Conservation (phyloP, 2,797 vertebrate genomes). For the Cossypha polioptera region DNA sequence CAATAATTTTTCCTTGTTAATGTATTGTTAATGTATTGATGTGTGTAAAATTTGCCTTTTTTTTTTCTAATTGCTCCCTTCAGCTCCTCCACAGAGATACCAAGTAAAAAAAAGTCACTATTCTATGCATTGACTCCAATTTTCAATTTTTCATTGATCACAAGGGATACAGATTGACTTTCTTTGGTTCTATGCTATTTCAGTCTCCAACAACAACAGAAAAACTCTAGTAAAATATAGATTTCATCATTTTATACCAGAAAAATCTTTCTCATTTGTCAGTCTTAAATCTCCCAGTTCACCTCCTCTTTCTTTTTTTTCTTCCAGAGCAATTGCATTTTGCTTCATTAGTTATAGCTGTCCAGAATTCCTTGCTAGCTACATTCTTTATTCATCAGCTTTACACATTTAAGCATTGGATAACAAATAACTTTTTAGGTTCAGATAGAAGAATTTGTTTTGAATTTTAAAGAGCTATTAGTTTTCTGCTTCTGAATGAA, state of each 20-base stretch:
- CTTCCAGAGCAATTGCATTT: neutral
- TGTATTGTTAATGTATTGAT: neutral
- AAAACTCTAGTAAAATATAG: neutral
- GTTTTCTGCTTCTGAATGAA: neutral
- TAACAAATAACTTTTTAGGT: neutral
- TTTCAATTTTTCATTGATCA: neutral
- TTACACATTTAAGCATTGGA: neutral
- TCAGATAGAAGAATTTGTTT: neutral
- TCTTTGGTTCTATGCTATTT: neutral
- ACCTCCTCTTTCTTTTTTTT: neutral
- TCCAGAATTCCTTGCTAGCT: neutral
- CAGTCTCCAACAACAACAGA: neutral
- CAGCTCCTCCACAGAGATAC: neutral
- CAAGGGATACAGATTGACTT: neutral
- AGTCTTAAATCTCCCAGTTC: neutral
- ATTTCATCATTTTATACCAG: neutral
- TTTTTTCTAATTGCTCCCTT: neutral
- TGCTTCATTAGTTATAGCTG: neutral
- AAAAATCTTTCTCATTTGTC: neutral
- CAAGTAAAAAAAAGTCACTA: neutral
- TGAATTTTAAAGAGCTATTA: constrained; percentile 20
- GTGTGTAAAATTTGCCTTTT: neutral
- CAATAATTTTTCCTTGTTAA: neutral
- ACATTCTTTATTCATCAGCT: neutral
- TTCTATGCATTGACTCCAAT: neutral